A percentile compares a stretch with the other conserved stretches of the same genome.
Conservation (phyloP, 2,888 invertebrate genomes). For the Acanthoscelides obtectus region DNA sequence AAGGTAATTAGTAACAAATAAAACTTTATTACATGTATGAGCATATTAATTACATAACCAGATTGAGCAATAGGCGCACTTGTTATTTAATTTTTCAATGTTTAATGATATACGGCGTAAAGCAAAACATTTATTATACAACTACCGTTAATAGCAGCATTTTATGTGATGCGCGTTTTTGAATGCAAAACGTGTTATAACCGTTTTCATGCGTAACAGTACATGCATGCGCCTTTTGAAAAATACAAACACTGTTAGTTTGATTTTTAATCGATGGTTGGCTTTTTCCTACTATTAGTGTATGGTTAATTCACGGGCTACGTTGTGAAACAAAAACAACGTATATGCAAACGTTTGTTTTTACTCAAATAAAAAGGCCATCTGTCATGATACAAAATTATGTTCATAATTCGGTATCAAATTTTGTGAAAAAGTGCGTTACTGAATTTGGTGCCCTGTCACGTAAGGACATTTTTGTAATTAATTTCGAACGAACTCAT, state of each 20-base stretch:
- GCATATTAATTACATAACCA: background rate
- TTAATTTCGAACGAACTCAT: too few relatives aligned
- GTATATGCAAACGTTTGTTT: too few relatives aligned
- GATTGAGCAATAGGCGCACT: background rate
- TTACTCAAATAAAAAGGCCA: too few relatives aligned
- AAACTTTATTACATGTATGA: background rate
- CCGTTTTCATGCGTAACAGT: background rate
- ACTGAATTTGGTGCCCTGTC: too few relatives aligned
- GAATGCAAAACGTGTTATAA: background rate
- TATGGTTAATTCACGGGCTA: too few relatives aligned
- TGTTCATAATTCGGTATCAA: too few relatives aligned
- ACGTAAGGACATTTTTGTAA: too few relatives aligned
- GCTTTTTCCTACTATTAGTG: background rate
- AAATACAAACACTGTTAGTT: background rate
- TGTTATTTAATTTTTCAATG: background rate
- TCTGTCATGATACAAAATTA: too few relatives aligned
- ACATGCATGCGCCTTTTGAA: background rate
- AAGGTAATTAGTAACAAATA: background rate
- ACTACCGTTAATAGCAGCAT: background rate
- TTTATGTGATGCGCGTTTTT: background rate
- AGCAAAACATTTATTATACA: background rate
- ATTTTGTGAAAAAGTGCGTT: too few relatives aligned
- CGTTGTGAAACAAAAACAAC: too few relatives aligned
- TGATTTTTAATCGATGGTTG: background rate
- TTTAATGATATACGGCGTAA: background rate